phyloP scores from a whole-genome alignment of 2,797 vertebrate genomes.

The Sardinella longiceps region DNA sequence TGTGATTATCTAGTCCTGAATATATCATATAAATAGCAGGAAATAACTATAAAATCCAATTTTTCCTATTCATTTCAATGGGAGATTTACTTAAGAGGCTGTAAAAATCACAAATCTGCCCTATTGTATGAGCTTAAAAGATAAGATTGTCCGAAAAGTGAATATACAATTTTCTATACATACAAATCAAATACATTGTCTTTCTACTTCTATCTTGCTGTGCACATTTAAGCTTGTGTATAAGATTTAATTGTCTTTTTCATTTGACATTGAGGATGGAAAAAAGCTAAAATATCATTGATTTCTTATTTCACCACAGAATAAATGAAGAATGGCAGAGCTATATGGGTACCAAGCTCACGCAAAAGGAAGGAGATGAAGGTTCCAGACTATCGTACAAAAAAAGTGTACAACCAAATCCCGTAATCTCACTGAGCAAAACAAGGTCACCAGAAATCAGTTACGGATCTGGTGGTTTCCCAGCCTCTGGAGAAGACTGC shows the following conservation, averaged over 20 bases:
- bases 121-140: not conserved
- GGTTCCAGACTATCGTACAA: slow-evolving; percentile 36
- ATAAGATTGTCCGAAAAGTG: not conserved
- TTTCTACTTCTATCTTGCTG: not conserved
- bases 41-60: too few relatives aligned
- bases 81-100: too few relatives aligned
- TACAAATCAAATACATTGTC: not conserved
- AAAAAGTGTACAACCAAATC: slow-evolving; percentile 38
- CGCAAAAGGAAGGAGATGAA: slow-evolving; percentile 58
- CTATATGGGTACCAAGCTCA: slow-evolving; percentile 47
- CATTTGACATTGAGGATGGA: too few relatives aligned
- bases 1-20: too few relatives aligned
- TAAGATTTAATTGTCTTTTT: not conserved
- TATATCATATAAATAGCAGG: too few relatives aligned
- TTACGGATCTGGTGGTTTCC: slow-evolving; percentile 33
- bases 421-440: slow-evolving; percentile 34
- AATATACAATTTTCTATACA: not conserved
- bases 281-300: not conserved
- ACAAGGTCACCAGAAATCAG: not conserved
- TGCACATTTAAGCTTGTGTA: not conserved
- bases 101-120: too few relatives aligned
- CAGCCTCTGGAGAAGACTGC: too few relatives aligned
- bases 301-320: slow-evolving; percentile 47
- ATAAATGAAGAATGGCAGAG: slow-evolving; percentile 68
- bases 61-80: too few relatives aligned